Percentiles rank a stretch among this genome's conserved stretches.
Conservation (phyloP, 2,797 vertebrate species). For the Enoplosus armatus region DNA sequence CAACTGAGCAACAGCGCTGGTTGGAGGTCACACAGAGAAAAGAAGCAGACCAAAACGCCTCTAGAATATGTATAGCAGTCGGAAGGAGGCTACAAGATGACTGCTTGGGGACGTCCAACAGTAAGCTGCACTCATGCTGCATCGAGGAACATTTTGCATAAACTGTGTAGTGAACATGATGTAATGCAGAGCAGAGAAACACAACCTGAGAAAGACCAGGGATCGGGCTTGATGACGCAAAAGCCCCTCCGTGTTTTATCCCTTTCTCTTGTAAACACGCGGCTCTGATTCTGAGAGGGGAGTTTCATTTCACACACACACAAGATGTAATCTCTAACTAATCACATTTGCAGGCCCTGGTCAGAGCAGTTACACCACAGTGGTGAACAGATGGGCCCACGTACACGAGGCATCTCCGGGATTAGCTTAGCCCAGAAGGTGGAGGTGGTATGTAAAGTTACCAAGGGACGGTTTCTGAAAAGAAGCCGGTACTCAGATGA, state of each 20-base stretch:
- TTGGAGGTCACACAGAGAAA: constrained; percentile 55
- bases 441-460: constrained; percentile 50
- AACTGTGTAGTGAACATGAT: constrained; percentile 41
- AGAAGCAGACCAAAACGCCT: constrained; percentile 40
- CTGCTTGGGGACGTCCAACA: background rate
- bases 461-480: constrained; percentile 33
- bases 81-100: constrained; percentile 2
- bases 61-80: constrained; percentile 36
- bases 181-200: constrained; percentile 53
- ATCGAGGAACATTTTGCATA: constrained; percentile 33
- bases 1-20: constrained; percentile 66
- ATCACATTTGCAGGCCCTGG: constrained; percentile 79
- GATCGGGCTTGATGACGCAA: constrained; percentile 58
- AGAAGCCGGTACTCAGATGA: constrained; percentile 24
- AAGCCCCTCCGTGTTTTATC: constrained; percentile 45
- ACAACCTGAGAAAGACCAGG: constrained; percentile 56
- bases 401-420: constrained; percentile 60
- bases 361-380: constrained; percentile 67
- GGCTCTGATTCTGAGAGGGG: constrained; percentile 53
- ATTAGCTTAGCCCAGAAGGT: constrained; percentile 68
- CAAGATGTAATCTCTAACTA: constrained; percentile 78
- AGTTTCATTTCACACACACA: constrained; percentile 71
- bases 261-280: constrained; percentile 68
- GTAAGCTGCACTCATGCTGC: background rate
- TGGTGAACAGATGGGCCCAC: constrained; percentile 75